Percentiles rank a stretch among this genome's conserved stretches.
Evolutionary conservation across 2,797 vertebrate genomes (phyloP).

Genomic region (Discoglossus pictus): DNA sequence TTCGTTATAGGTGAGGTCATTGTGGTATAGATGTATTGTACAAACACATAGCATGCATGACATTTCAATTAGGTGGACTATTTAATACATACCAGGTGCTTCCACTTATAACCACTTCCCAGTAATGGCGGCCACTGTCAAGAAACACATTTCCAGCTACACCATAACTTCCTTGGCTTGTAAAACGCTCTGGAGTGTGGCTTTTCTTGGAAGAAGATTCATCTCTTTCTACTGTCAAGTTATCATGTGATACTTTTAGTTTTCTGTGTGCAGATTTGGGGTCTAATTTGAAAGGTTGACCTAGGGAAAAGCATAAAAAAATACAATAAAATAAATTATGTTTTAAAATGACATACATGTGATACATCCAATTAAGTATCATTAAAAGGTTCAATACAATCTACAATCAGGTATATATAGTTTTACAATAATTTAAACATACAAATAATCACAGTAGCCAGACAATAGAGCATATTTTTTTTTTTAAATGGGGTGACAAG

Average conservation of each 20-base stretch:
- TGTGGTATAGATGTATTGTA: constrained; percentile 9
- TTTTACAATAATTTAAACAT: background rate
- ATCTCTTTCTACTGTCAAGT: constrained; percentile 93
- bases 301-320: constrained; percentile 62
- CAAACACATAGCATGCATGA: constrained; percentile 31
- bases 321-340: background rate
- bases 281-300: constrained; percentile 96
- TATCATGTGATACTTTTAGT: constrained; percentile 93
- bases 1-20: no score
- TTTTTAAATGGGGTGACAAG: no score
- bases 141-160: constrained; percentile 95
- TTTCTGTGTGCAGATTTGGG: constrained; percentile 95
- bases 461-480: no score
- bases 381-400: no score
- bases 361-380: constrained; percentile 36
- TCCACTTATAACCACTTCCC: constrained; percentile 96
- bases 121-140: constrained; percentile 96
- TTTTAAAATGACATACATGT: no score
- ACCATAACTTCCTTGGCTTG: constrained; percentile 92
- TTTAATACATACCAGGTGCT: constrained; percentile 87
- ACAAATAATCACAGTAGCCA: no score
- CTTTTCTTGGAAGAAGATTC: constrained; percentile 96
- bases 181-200: constrained; percentile 93
- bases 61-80: no score
- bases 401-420: no score